Percentiles rank a stretch among this genome's conserved stretches.
phyloP scores from a whole-genome alignment of 1,140 invertebrate species.

The Delia radicum region DNA sequence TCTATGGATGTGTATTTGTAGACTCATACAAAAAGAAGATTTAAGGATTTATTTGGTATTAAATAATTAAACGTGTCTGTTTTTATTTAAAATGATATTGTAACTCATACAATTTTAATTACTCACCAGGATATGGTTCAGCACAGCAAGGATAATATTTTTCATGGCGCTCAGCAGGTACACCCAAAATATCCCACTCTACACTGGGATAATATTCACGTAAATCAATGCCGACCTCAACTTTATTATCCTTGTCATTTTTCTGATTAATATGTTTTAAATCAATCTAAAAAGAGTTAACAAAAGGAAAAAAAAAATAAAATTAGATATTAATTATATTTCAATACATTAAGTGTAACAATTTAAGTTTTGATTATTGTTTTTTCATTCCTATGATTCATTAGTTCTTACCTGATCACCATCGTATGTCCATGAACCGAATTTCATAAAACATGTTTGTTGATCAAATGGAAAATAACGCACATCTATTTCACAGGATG shows the following conservation, averaged over 20 bases:
- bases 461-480: conserved; percentile 96
- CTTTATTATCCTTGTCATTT: conserved; percentile 71
- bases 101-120: neutral
- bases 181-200: conserved; percentile 96
- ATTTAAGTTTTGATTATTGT: neutral
- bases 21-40: neutral
- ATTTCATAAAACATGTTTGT: conserved; percentile 94
- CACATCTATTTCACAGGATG: conserved; percentile 96
- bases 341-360: neutral
- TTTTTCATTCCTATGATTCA: no score
- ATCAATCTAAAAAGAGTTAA: conserved; percentile 69
- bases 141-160: conserved; percentile 87
- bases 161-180: conserved; percentile 86
- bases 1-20: neutral
- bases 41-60: neutral
- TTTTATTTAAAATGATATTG: neutral
- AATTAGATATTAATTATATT: neutral
- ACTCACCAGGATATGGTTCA: conserved; percentile 80
- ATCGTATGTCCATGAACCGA: conserved; percentile 98
- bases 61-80: neutral
- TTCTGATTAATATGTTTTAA: conserved; percentile 87
- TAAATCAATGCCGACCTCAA: conserved; percentile 88
- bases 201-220: conserved; percentile 93
- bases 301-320: conserved; percentile 6
- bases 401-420: conserved; percentile 78